Conservation (phyloP, 53 echinoderm and acorn worm species). For the Astropecten irregularis region DNA sequence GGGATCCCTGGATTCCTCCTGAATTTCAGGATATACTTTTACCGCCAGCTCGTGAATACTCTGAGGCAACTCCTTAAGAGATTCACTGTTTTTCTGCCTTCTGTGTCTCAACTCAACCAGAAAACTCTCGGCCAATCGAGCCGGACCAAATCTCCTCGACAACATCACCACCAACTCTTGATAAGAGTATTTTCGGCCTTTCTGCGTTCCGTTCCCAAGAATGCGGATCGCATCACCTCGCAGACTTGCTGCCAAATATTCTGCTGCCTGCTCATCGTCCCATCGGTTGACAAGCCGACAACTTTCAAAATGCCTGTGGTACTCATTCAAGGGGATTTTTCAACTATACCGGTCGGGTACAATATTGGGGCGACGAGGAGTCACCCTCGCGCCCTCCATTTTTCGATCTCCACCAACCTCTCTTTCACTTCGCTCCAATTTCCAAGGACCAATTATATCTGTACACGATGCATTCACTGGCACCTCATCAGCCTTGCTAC, state of each 20-base stretch:
- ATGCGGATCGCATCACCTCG: background rate
- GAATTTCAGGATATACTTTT: background rate
- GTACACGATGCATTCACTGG: background rate
- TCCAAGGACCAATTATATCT: background rate
- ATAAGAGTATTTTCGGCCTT: background rate
- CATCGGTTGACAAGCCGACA: background rate
- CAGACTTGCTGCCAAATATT: background rate
- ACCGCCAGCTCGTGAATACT: background rate
- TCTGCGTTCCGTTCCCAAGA: background rate
- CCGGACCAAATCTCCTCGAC: background rate
- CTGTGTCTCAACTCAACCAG: slow-evolving; percentile 10
- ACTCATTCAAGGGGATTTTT: slow-evolving; percentile 6
- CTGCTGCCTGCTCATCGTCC: background rate
- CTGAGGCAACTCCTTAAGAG: slow-evolving; percentile 1
- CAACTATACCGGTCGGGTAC: slow-evolving; percentile 19
- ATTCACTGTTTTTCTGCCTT: background rate
- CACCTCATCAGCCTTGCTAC: background rate
- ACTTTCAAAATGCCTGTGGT: background rate
- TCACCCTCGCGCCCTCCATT: background rate
- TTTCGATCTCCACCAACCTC: background rate
- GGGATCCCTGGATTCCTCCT: slow-evolving; percentile 1
- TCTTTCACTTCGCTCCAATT: background rate
- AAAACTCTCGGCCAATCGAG: background rate
- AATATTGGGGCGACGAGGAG: slow-evolving; percentile 9
- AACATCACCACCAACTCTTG: background rate